Evolutionary conservation across 2,888 invertebrate species (phyloP), one percentile per base, ranked within the genome.

Genomic region (Steromphala cineraria): DNA sequence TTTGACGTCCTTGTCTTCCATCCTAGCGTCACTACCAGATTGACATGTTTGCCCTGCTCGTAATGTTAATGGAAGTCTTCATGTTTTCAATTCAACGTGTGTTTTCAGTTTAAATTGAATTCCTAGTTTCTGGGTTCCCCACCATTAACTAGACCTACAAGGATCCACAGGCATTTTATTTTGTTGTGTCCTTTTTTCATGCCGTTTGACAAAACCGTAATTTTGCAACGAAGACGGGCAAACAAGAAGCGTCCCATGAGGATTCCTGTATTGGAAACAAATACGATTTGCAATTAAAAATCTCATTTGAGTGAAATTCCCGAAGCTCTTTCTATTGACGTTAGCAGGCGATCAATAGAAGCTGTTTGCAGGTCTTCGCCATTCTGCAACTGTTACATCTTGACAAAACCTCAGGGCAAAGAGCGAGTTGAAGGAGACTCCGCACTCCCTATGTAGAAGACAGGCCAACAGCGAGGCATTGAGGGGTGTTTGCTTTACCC

Each of bases 201-300:
- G 62, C 24, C 24, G 15, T 24, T 62, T 62, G 62, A 62, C 62
- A 62, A 62, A 62, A 62, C 62, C 62, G 62, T 62, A 62, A 62
- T 62, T 28, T 62, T 62, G 62, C 62, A 62, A n/a, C 28, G 28
- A 62, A 62, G 62, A 17, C 62, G 10, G 28, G 62, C 62, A 62
- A 62, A 62, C 62, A 62, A 19, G 62, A 28, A 24, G 28, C 2
- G 62, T 62, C 62, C 62, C 62, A 62, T 62, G 62, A 24, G 28
- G 62, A 62, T 13, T 24, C 24, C 15, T 28, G 28, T 28, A 62
- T 62, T 77, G 13, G 19, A 56, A 77, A 71, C 78, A 71, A 67
- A 67, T 67, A 53, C 79, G 67, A 52, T 71, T 67, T 67, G 53
- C 79, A 79, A 79, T 79, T 79, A 79, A 79, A 67, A 74, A 53